Conservation (phyloP, 1,140 invertebrate species). For the Mactra quadrangularis region DNA sequence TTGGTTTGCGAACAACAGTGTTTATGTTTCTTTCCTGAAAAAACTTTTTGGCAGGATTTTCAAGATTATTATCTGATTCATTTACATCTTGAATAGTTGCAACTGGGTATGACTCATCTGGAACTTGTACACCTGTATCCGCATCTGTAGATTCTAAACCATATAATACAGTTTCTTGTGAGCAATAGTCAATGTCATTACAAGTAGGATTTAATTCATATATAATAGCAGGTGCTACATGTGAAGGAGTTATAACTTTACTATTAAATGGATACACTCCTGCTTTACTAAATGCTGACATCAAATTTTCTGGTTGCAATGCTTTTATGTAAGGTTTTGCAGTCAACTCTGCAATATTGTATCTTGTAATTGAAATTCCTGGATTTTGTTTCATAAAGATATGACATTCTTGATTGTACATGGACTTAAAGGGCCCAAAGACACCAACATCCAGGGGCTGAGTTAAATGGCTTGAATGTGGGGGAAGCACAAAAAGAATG, state of each 20-base stretch:
- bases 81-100: too few relatives aligned
- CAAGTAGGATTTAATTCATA: not conserved
- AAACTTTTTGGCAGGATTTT: not conserved
- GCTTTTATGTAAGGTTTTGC: slow-evolving; percentile 15
- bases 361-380: slow-evolving; percentile 13
- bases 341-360: slow-evolving; percentile 20
- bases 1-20: not conserved
- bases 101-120: too few relatives aligned
- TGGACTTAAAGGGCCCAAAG: slow-evolving; percentile 27
- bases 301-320: slow-evolving; percentile 31
- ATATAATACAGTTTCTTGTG: too few relatives aligned
- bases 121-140: too few relatives aligned
- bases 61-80: too few relatives aligned
- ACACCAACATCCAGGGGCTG: slow-evolving; percentile 45
- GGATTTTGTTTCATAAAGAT: slow-evolving; percentile 8
- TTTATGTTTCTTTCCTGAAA: not conserved
- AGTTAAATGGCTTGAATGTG: slow-evolving; percentile 19
- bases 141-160: too few relatives aligned
- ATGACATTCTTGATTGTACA: slow-evolving; percentile 41
- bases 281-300: slow-evolving; percentile 20
- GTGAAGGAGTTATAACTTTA: not conserved
- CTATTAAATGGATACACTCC: slow-evolving; percentile 37
- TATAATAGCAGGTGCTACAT: slow-evolving; percentile 41
- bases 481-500: slow-evolving; percentile 43
- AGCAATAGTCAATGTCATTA: too few relatives aligned